phyloP scores from a whole-genome alignment of 2,113 vertebrate species.

The Sebastes schlegelii region DNA sequence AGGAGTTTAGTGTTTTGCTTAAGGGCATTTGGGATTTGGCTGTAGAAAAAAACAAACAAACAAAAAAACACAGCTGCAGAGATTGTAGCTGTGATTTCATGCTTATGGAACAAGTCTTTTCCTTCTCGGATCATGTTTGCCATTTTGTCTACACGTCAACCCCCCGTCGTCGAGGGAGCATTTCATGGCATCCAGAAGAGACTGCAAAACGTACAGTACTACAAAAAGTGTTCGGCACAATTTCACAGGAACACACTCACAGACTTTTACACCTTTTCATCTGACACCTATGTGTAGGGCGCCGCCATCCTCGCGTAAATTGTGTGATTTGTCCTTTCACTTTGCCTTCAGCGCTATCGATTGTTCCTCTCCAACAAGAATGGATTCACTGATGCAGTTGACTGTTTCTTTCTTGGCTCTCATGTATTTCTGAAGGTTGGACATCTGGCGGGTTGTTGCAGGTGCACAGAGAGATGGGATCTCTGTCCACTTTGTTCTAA shows the following conservation, averaged over 20 bases:
- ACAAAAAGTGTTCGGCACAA: neutral
- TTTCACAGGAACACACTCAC: neutral
- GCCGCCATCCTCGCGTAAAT: conserved; percentile 26
- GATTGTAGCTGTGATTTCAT: conserved; percentile 9
- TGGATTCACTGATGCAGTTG: conserved; percentile 41
- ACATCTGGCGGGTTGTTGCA: conserved; percentile 33
- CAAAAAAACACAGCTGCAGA: neutral
- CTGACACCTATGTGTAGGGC: neutral
- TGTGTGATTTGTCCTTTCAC: conserved; percentile 49
- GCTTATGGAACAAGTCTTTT: neutral
- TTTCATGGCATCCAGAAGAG: conserved; percentile 19
- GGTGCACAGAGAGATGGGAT: conserved; percentile 23
- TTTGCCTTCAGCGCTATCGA: conserved; percentile 55
- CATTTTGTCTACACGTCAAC: neutral
- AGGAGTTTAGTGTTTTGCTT: conserved; percentile 33
- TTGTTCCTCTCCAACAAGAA: conserved; percentile 41
- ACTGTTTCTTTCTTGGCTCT: conserved; percentile 47
- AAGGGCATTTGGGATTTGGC: conserved; percentile 27
- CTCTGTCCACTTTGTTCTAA: conserved; percentile 30
- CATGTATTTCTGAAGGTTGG: conserved; percentile 41
- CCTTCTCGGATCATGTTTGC: neutral
- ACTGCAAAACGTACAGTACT: neutral
- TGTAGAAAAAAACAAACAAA: neutral
- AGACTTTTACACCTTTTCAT: conserved; percentile 9
- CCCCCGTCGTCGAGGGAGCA: neutral